A percentile compares a stretch with the other conserved stretches of the same genome.
phyloP scores from a whole-genome alignment of 1,140 invertebrate genomes.

The Drosophila repletoides region DNA sequence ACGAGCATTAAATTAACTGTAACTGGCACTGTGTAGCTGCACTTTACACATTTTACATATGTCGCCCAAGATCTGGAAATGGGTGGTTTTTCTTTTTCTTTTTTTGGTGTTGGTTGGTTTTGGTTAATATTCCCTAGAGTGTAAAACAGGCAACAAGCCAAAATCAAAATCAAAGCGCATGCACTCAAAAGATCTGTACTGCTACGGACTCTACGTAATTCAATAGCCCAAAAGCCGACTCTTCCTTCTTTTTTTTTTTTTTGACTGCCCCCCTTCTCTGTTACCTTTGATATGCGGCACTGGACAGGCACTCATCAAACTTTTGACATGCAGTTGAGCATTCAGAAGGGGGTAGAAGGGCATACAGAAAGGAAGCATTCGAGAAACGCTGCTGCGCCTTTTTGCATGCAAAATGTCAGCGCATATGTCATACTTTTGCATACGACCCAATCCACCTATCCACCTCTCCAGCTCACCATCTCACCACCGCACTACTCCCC shows the following conservation, averaged over 20 bases:
- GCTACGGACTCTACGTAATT: constrained; percentile 70
- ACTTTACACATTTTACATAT: constrained; percentile 82
- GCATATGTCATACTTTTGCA: constrained; percentile 79
- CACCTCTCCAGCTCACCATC: too few relatives aligned
- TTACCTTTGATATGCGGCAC: constrained; percentile 68
- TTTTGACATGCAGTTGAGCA: constrained; percentile 70
- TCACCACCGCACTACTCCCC: background rate
- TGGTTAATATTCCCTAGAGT: constrained; percentile 58
- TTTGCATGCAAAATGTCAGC: constrained; percentile 80
- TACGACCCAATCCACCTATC: constrained; percentile 39
- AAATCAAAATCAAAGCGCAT: constrained; percentile 75
- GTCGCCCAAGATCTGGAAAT: constrained; percentile 47
- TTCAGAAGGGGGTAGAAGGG: background rate
- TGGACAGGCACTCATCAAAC: constrained; percentile 77
- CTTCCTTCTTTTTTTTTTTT: background rate
- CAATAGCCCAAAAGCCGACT: constrained; percentile 69
- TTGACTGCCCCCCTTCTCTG: background rate
- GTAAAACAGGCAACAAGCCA: constrained; percentile 26
- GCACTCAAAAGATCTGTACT: constrained; percentile 70
- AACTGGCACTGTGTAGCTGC: constrained; percentile 60
- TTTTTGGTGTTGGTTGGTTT: constrained; percentile 3
- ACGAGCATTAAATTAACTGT: constrained; percentile 81
- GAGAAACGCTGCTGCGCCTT: constrained; percentile 60
- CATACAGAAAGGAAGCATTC: constrained; percentile 37
- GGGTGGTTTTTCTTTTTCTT: constrained; percentile 11